Base-by-base conservation (phyloP, 2,888 invertebrate species). In the Macrophya annulata region DNA sequence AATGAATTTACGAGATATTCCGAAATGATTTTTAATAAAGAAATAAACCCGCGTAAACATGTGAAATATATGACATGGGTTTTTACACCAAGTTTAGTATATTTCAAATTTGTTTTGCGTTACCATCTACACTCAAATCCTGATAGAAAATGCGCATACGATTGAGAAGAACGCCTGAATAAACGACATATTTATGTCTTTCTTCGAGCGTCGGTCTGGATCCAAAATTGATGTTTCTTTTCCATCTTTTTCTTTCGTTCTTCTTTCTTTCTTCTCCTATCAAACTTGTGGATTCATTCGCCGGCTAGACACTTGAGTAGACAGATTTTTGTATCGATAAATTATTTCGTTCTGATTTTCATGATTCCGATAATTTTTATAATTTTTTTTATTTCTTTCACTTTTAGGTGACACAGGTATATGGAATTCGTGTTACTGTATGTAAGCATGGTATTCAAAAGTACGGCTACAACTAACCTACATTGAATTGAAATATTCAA, bases 141-240 rank as follows among this genome's bases (percentile, higher is more conserved):
- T 21, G 43, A 59, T 62, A 43, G 40, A 81, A 59, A 81, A 81
- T 62, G n/a, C 43, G 81, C 81, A 81, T 81, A 40, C 59, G 59
- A 81, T 62, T 81, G 62, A 81, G 62, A 81, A 62, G 62, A 81
- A 81, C 79, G 62, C 62, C 79, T 81, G 79, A 81, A 81, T 81
- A 81, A 81, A 43, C 81, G 81, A 62, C 62, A 81, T 62, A 21
- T 81, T 81, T 62, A 81, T 62, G 40, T 81, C 43, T 81, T 81
- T 81, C 40, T 59, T 81, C 81, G 62, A 43, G 62, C 62, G 62
- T 43, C 31, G 62, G 37, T 4, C 40, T 40, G 51, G 62, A 81
- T 81, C 21, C 43, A 62, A 59, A 40, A 59, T 59, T 31, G 15
- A 40, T 45, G 72, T 40, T 72, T 45, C n/a, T 21, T 79, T 55